These are phyloP conservation scores for Lepidocolaptes lacrymiger DNA, from an alignment of 2,797 vertebrate species.

Conservation along the genomic window DNA sequence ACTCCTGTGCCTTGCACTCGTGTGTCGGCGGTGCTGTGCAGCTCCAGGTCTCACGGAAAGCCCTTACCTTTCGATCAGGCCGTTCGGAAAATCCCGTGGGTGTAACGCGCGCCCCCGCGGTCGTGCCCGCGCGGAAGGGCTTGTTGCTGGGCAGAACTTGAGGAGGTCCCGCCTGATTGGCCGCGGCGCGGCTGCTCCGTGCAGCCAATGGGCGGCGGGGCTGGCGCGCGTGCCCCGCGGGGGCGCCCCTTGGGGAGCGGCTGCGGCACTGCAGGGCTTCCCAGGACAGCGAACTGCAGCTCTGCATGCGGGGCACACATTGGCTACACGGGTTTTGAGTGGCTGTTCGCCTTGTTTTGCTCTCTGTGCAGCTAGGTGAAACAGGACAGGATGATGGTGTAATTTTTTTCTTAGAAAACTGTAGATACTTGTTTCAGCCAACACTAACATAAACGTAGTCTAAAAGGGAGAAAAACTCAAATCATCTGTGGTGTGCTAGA, in stretches of 20 bases:
- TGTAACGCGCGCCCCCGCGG: not conserved
- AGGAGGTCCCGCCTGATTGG: conserved; percentile 60
- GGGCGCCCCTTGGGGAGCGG: conserved; percentile 61
- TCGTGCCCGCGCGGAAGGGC: not conserved
- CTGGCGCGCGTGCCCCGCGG: not conserved
- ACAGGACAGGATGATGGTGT: not conserved
- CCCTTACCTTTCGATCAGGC: accelerated
- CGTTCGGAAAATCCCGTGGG: accelerated
- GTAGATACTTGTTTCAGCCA: not conserved
- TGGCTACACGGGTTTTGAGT: not conserved
- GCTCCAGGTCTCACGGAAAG: not conserved
- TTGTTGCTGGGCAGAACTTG: conserved; percentile 72
- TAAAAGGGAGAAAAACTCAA: not conserved
- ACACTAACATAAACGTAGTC: not conserved
- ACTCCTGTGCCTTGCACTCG: accelerated
- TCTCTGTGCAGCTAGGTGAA: not conserved
- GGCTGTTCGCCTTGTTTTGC: not conserved
- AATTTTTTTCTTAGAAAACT: not conserved
- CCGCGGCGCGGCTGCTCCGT: not conserved
- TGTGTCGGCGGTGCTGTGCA: not conserved
- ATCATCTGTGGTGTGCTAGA: not conserved
- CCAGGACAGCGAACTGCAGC: not conserved
- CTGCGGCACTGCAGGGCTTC: conserved; percentile 38
- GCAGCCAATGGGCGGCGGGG: conserved; percentile 59
- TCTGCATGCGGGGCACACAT: not conserved